Evolutionary conservation across 2,888 invertebrate genomes (phyloP), one percentile per base, ranked within the genome.

Genomic region (Ashinkailepas kermadecensis): DNA sequence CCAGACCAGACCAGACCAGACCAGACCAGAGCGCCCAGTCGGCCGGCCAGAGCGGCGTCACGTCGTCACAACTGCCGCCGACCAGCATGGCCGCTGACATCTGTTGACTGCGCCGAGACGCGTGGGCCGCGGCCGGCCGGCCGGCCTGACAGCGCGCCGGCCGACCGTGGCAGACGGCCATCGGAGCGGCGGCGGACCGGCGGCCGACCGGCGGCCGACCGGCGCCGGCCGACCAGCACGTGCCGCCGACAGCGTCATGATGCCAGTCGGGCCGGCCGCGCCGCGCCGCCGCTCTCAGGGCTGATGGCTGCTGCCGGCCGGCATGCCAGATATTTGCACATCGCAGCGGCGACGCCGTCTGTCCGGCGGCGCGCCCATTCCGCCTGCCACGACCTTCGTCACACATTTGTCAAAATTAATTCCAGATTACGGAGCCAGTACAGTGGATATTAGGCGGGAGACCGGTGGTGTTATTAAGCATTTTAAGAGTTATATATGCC

Each of bases 401-500:
- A 9, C 67, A 25, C 74, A 74, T 74, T 74, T 74, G 74, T 74
- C 74, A 74, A 74, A 74, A 74, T 74, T 74, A 74, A 74, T 74
- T 74, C 56, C 56, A 21, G 74, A 54, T 74, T 74, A 74, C 74
- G 74, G 74, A 74, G 74, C 74, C 56, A 21, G 54, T 56, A 21
- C 74, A 18, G 74, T 74, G 74, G 74, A 74, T 74, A 74, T 74
- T 74, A 74, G 74, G 9, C 74, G 13, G 54, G 15, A 18, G 54
- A 54, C 74, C 74, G 74, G 74, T 74, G 74, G 74, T 56, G 74
- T 74, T 74, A 74, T 74, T 74, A 74, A 21, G 74, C 74, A 74
- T 74, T 74, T 74, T 74, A 74, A 74, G 74, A 74, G 74, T 74
- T 74, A 74, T 74, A 74, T 74, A 74, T 56, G 74, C 74, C 74